Base-by-base conservation (phyloP, 1,140 invertebrate species). In the Drosophila persimilis region DNA sequence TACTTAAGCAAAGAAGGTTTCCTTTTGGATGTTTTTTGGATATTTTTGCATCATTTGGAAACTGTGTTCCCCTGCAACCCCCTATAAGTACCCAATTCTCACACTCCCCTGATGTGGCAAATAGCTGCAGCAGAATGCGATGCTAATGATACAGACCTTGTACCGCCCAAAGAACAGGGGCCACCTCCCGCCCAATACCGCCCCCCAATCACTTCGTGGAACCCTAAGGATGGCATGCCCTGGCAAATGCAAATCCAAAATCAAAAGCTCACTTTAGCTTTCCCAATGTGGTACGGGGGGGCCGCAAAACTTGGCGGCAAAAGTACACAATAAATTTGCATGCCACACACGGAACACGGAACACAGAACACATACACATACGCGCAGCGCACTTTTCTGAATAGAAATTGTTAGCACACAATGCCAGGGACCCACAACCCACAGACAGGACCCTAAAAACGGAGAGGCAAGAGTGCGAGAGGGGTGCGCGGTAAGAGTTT, bases 301-400 rank as follows among this genome's bases (percentile, higher is more conserved):
- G 43, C 54, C 43, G 39, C 60, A 53, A 80, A 85, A 76, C 62
- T 77, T 81, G 78, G 79, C 80, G 80, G 72, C 73, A 66, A 86
- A 80, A 85, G 73, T 80, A 88, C 60, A 86, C 83, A 88, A 86
- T 86, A 86, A 86, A 86, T 88, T 86, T 86, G 83, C 81, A 86
- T 86, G 74, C 78, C 71, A 80, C 70, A 69, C 64, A 61, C 77
- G 35, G 35, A 39, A 4, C 35, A 58, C 62, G 24, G 24, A 24
- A 56, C 57, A 64, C 41, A 52, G 17, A 51, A 65, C 52, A 62
- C 52, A 70, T 24, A 48, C 58, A 20, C 46, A 41, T 20, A 46
- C 22, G 15, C 11, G 13, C 8, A n/a, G 31, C 31, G 26, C 62
- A 52, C 52, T 80, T 75, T 88, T 86, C 59, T 86, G 83, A 86